A percentile compares a stretch with the other conserved stretches of the same genome.
Conservation (phyloP, 2,797 vertebrate species). For the Lerista edwardsae region DNA sequence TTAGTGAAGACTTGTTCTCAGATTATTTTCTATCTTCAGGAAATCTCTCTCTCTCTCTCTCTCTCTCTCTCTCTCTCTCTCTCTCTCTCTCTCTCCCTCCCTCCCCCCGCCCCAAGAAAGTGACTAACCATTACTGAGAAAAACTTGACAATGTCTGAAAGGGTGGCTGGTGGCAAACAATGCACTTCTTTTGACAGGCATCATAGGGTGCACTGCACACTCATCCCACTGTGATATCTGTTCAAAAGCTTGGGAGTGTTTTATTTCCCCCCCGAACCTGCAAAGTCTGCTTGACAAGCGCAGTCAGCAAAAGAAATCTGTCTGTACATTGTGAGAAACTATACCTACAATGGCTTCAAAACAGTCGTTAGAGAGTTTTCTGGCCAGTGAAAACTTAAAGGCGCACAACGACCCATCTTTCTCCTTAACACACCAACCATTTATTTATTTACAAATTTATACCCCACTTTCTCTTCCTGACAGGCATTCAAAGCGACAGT, state of each 20-base stretch:
- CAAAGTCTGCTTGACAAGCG: background rate
- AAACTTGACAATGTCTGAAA: background rate
- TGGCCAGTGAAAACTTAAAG: background rate
- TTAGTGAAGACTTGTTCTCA: background rate
- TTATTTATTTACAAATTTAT: too few relatives aligned
- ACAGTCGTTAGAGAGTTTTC: background rate
- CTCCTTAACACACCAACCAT: background rate
- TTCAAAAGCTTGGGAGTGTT: too few relatives aligned
- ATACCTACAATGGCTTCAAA: background rate
- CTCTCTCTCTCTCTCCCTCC: background rate
- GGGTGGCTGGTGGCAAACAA: background rate
- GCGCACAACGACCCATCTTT: background rate
- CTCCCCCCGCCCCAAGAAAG: too few relatives aligned
- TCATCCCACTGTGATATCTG: background rate
- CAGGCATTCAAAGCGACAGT: too few relatives aligned
- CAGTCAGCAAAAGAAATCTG: background rate
- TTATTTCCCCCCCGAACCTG: background rate
- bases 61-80: too few relatives aligned
- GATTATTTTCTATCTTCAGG: background rate
- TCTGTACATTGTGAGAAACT: background rate
- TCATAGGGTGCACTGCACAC: background rate
- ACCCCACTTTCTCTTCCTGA: too few relatives aligned
- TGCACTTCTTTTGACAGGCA: background rate
- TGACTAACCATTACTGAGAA: too few relatives aligned
- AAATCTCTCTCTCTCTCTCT: too few relatives aligned